These are phyloP conservation scores for Danio choprae DNA, from an alignment of 2,797 vertebrate species.

Conservation along the genomic window DNA sequence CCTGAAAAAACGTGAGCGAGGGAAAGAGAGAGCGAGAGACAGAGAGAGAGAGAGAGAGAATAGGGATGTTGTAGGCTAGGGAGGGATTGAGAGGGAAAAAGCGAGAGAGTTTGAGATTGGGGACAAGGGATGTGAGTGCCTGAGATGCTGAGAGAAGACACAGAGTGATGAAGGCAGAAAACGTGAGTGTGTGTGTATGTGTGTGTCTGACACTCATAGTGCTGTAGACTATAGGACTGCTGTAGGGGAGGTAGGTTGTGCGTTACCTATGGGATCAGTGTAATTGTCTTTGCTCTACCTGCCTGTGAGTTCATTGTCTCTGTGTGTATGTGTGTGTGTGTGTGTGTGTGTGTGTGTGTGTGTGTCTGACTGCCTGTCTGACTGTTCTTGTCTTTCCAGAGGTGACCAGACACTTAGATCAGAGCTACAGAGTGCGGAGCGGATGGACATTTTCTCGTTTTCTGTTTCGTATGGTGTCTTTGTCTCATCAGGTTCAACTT, in stretches of 20 bases:
- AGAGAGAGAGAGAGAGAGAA: conserved; percentile 66
- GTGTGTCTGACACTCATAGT: conserved; percentile 51
- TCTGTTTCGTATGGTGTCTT: conserved; percentile 26
- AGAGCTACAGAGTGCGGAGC: background rate
- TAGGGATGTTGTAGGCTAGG: conserved; percentile 41
- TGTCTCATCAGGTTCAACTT: conserved; percentile 50
- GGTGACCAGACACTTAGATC: conserved; percentile 20
- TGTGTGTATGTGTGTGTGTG: conserved; percentile 72
- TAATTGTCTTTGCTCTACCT: conserved; percentile 78
- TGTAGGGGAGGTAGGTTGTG: conserved; percentile 69
- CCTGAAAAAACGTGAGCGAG: conserved; percentile 68
- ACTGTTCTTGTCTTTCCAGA: conserved; percentile 14
- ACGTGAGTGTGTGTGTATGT: conserved; percentile 30
- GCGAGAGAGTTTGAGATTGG: conserved; percentile 49
- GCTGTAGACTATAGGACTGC: conserved; percentile 58
- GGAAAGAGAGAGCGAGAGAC: conserved; percentile 61
- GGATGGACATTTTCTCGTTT: conserved; percentile 7
- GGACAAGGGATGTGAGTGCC: conserved; percentile 47
- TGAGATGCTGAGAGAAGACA: conserved; percentile 49
- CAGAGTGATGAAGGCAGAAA: conserved; percentile 57
- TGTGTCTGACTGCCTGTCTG: conserved; percentile 34
- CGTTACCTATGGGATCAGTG: conserved; percentile 76
- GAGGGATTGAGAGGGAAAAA: conserved; percentile 38
- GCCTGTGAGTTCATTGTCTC: conserved; percentile 71
- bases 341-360: conserved; percentile 62